Percentiles rank a stretch among this genome's conserved stretches.
Conservation (phyloP, 2,797 vertebrate genomes). For the Etheostoma perlongum region DNA sequence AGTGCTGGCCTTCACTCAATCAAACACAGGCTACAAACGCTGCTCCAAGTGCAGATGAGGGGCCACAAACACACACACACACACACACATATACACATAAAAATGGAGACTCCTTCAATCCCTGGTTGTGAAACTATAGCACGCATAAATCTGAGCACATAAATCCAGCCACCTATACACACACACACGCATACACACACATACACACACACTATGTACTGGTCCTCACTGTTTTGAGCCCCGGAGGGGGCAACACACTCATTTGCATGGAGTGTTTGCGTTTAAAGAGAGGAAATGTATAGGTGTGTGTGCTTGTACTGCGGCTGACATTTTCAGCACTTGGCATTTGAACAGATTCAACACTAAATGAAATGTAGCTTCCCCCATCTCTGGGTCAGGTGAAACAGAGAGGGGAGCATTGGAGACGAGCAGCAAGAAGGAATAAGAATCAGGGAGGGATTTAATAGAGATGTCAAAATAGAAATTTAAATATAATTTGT, state of each 20-base stretch:
- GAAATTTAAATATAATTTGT: conserved; percentile 49
- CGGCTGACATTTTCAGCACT: conserved; percentile 71
- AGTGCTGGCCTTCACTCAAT: conserved; percentile 81
- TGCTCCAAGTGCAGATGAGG: conserved; percentile 73
- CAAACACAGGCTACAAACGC: conserved; percentile 68
- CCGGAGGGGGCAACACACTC: conserved; percentile 30
- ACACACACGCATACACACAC: conserved; percentile 24
- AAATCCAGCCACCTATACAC: conserved; percentile 60
- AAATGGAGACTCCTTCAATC: conserved; percentile 65
- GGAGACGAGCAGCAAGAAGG: conserved; percentile 22
- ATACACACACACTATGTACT: conserved; percentile 6
- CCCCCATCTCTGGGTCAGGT: conserved; percentile 47
- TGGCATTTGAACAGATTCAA: conserved; percentile 73
- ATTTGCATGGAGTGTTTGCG: conserved; percentile 75
- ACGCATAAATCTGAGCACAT: conserved; percentile 72
- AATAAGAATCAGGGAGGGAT: conserved; percentile 29
- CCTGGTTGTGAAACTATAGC: conserved; percentile 61
- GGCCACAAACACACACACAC: conserved; percentile 46
- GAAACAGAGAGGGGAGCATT: conserved; percentile 51
- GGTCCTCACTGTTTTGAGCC: conserved; percentile 38
- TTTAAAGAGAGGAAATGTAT: conserved; percentile 62
- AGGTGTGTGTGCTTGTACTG: conserved; percentile 43
- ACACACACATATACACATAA: conserved; percentile 28
- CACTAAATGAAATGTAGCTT: conserved; percentile 60
- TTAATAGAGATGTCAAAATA: conserved; percentile 39